These are phyloP conservation scores for Tiaroga cobitis DNA, from an alignment of 2,797 vertebrate species.

Conservation along the genomic window DNA sequence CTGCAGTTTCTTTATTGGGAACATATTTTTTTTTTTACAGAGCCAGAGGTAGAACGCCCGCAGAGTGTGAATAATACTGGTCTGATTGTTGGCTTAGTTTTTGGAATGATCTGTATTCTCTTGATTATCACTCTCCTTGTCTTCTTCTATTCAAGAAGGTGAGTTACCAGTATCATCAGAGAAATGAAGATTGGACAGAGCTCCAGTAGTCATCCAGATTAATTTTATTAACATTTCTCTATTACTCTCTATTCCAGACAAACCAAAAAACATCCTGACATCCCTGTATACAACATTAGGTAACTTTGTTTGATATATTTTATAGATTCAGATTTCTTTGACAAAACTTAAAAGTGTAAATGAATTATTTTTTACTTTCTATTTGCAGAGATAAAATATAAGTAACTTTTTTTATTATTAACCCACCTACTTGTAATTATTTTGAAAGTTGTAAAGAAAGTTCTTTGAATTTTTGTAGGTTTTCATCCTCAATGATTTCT, in stretches of 20 bases:
- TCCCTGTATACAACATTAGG: conserved; percentile 75
- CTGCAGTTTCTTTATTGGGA: background rate
- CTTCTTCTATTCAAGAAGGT: conserved; percentile 76
- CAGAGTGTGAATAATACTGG: accelerated
- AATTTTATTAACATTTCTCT: background rate
- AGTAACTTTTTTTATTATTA: conserved; percentile 59
- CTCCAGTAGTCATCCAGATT: background rate
- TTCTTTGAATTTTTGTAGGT: too few relatives aligned
- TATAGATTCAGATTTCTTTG: background rate
- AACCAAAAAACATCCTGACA: conserved; percentile 68
- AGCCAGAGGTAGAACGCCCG: background rate
- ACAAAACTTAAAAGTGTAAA: conserved; percentile 2
- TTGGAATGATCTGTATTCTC: conserved; percentile 65
- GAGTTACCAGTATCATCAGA: conserved; percentile 26
- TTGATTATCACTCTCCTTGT: conserved; percentile 64
- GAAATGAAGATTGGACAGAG: background rate
- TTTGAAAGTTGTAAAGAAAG: background rate
- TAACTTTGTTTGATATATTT: conserved; percentile 54
- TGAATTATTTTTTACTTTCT: conserved; percentile 34
- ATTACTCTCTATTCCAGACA: conserved; percentile 58
- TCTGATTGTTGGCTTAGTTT: conserved; percentile 54
- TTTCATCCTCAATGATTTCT: too few relatives aligned
- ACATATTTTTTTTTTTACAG: background rate
- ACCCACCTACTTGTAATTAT: background rate
- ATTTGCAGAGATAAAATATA: conserved; percentile 75